Evolutionary conservation across 2,113 vertebrate genomes (phyloP).

Genomic region (Numenius arquata): DNA sequence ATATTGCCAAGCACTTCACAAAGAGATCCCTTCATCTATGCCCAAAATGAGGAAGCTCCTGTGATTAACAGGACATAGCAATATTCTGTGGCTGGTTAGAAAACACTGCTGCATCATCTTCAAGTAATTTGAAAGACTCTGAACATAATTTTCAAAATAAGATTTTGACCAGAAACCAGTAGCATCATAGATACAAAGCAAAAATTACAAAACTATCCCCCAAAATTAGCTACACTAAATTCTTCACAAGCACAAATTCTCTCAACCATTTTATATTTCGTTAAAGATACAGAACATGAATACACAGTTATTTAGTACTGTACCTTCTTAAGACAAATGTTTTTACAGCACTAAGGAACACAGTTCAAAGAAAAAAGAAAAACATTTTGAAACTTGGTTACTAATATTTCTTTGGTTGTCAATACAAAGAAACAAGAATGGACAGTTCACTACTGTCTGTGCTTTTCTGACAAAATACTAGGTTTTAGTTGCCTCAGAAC

Average conservation of each 20-base stretch:
- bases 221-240: background rate
- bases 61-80: background rate
- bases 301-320: background rate
- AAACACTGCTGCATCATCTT: background rate
- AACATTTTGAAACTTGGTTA: background rate
- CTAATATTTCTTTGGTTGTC: background rate
- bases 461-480: background rate
- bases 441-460: background rate
- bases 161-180: background rate
- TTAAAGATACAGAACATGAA: background rate
- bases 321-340: background rate
- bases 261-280: background rate
- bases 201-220: background rate
- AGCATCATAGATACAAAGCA: background rate
- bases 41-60: background rate
- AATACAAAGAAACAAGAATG: background rate
- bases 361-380: background rate
- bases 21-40: background rate
- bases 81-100: background rate
- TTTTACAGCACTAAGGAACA: background rate
- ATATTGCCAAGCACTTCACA: background rate
- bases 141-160: background rate
- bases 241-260: background rate
- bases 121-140: background rate
- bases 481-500: background rate